Conservation (phyloP, 2,888 invertebrate species). For the Idaea aversata region DNA sequence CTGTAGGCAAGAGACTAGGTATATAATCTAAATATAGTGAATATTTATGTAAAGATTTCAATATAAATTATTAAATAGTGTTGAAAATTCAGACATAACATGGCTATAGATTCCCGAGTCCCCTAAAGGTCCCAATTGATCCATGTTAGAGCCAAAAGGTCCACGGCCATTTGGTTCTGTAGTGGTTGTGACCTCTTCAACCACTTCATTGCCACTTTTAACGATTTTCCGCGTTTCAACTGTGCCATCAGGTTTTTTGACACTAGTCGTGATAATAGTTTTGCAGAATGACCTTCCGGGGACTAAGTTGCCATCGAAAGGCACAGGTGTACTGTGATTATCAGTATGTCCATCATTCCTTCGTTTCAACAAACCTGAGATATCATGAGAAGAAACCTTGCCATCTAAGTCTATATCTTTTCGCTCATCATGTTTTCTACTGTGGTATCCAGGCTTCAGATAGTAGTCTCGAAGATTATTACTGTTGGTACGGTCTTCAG, state of each 20-base stretch:
- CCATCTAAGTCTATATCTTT: conserved; percentile 68
- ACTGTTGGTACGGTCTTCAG: conserved; percentile 40
- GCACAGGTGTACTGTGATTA: conserved; percentile 23
- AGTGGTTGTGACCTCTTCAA: conserved; percentile 61
- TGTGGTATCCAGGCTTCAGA: conserved; percentile 67
- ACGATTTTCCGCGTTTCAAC: conserved; percentile 66
- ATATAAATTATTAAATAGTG: conserved; percentile 61
- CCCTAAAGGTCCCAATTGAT: conserved; percentile 36
- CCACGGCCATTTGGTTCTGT: conserved; percentile 38
- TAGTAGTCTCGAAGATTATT: conserved; percentile 63
- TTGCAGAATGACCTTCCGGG: conserved; percentile 63
- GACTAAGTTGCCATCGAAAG: conserved; percentile 55
- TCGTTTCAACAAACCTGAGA: conserved; percentile 63
- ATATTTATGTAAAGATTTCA: conserved; percentile 26
- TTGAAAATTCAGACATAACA: conserved; percentile 53
- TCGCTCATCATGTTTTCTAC: conserved; percentile 37
- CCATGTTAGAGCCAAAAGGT: conserved; percentile 41
- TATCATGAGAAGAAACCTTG: conserved; percentile 66
- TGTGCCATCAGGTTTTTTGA: conserved; percentile 67
- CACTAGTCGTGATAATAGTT: conserved; percentile 69
- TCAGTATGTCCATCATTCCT: conserved; percentile 41
- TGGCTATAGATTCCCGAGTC: conserved; percentile 40
- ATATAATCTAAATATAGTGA: too few species aligned
- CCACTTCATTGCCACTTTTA: conserved; percentile 64
- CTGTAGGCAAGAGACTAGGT: too few species aligned